Conservation (phyloP, 37 sponge, comb jelly and placozoan genomes). For the Chondrosia reniformis region DNA sequence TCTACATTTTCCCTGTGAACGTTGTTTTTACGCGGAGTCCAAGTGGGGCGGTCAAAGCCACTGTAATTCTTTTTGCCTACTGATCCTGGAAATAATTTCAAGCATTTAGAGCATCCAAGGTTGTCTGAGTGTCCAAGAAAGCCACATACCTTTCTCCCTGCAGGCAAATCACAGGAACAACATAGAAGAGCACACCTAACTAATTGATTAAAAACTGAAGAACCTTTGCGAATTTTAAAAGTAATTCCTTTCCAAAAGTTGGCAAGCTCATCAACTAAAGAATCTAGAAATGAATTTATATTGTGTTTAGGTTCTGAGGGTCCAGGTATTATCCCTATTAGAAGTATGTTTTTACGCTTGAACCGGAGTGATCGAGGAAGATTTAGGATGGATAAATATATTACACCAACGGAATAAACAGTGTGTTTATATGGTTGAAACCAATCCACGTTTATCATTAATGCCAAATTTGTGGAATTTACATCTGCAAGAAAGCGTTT, state of each 20-base stretch:
- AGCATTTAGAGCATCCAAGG: constrained; percentile 33
- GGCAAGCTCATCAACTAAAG: constrained; percentile 40
- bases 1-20: constrained; percentile 19
- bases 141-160: constrained; percentile 52
- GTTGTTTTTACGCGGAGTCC: constrained; percentile 7
- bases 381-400: constrained; percentile 46
- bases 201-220: neutral
- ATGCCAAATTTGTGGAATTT: too few relatives aligned
- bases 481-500: constrained; percentile 21
- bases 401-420: constrained; percentile 38
- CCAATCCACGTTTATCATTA: constrained; percentile 46
- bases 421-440: constrained; percentile 46
- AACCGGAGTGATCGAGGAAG: constrained; percentile 33
- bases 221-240: constrained; percentile 10
- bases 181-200: constrained; percentile 39
- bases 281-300: constrained; percentile 45
- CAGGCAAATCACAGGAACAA: constrained; percentile 44
- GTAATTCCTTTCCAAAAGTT: constrained; percentile 34
- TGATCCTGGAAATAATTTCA: constrained; percentile 15
- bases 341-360: constrained; percentile 37
- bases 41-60: constrained; percentile 3
- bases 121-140: constrained; percentile 41
- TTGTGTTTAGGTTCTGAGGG: constrained; percentile 38
- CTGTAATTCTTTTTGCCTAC: constrained; percentile 21
- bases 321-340: constrained; percentile 60